Conservation (phyloP, 30 jellyfish, hydroid and myxozoan genomes). For the Rhopilema esculentum region DNA sequence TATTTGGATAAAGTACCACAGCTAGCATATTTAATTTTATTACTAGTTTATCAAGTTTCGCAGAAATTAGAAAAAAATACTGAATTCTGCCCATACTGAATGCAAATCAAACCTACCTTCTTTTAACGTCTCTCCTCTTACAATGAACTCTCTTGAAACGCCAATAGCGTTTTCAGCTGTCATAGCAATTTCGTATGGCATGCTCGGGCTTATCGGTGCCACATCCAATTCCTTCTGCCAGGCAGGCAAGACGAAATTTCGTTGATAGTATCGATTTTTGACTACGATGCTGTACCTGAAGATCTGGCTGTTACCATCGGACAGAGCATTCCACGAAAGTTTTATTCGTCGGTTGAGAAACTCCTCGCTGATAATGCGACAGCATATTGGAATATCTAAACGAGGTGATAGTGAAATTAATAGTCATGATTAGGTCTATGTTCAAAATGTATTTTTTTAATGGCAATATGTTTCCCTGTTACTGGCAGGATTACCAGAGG, state of each 20-base stretch:
- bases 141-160: not conserved
- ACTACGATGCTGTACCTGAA: not conserved
- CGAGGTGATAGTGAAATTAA: not conserved
- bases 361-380: not conserved
- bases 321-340: not conserved
- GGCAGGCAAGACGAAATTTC: not conserved
- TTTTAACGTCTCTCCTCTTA: not conserved
- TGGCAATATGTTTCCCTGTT: too few relatives aligned
- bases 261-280: not conserved
- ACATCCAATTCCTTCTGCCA: not conserved
- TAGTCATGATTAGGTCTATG: not conserved
- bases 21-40: too few relatives aligned
- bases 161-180: conserved; percentile 40
- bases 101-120: conserved; percentile 3
- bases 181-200: not conserved
- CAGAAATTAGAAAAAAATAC: too few relatives aligned
- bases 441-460: not conserved
- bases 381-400: conserved; percentile 39
- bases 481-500: too few relatives aligned
- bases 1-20: too few relatives aligned
- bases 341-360: conserved; percentile 9
- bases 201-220: conserved; percentile 4
- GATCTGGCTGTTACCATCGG: conserved; percentile 23
- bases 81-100: too few relatives aligned
- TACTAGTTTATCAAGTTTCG: too few relatives aligned